Evolutionary conservation across 2,797 vertebrate species (phyloP), one percentile per base, ranked within the genome.

Genomic region (Chiloscyllium punctatum): DNA sequence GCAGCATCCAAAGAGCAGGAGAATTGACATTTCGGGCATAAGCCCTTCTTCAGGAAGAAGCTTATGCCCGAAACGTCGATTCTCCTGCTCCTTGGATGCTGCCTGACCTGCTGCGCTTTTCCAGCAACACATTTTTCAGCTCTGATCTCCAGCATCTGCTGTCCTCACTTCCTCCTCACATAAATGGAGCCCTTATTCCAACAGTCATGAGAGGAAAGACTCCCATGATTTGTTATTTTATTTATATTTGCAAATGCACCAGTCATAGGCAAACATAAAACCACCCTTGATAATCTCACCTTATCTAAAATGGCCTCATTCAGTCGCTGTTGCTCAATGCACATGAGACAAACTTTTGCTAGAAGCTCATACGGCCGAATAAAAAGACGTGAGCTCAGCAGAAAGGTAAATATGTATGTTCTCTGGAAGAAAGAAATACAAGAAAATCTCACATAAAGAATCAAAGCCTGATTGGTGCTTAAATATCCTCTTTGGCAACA

Each of bases 351-450:
- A 94, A 99, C 98, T 96, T 98, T 99, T 87, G 98, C 98, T 98
- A 99, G 98, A 95, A 99, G 98, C 88, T 99, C 98, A 0, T 98
- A 98, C 0, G 99, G 99, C 95, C 98, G 98, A 97, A 99, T 97
- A 96, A 99, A 99, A 57, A 99, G 97, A 27, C 99, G 98, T 5
- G 99, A 99, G 96, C 98, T 99, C 95, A 99, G 98, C 87, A 99
- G 97, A 96, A 99, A 99, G 88, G 99, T 99, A 96, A 99, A 99
- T 96, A 99, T 98, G 96, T 99, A 99, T 0, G 98, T 99, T 96
- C 98, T 99, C 99, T 99, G 98, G 6, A 33, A 96, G 96, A 62
- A 62, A 95, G 71, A 95, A 95, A 95, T 27, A 62, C 42, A 96
- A 96, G 25, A 79, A 57, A 95, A 84, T 82, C 74, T 96, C 96